These are phyloP conservation scores for Malachius bipustulatus DNA, from an alignment of 2,888 invertebrate genomes.

Conservation along the genomic window DNA sequence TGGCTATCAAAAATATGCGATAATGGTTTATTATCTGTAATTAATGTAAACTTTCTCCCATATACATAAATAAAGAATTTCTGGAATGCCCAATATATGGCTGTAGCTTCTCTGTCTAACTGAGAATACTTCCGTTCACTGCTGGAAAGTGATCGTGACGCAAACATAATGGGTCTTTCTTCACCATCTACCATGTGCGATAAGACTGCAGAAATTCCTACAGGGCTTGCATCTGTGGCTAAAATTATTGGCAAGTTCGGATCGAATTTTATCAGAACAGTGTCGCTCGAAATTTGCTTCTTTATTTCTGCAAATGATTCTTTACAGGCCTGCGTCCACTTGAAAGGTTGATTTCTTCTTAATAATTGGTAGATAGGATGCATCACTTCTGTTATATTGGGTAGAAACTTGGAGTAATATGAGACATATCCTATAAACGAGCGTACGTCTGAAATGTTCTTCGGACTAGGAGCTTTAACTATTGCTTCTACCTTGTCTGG, in stretches of 20 bases:
- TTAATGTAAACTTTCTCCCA: conserved; percentile 7
- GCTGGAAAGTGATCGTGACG: conserved; percentile 26
- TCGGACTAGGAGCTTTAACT: not conserved
- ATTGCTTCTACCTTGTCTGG: conserved; percentile 1
- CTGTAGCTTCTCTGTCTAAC: conserved; percentile 16
- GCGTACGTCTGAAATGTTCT: not conserved
- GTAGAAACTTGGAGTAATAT: not conserved
- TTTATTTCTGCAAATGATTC: not conserved
- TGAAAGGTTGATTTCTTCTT: conserved; percentile 5
- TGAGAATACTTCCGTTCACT: conserved; percentile 21
- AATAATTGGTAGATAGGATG: not conserved
- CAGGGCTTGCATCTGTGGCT: conserved; percentile 27
- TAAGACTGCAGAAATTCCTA: conserved; percentile 23
- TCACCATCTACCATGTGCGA: conserved; percentile 20
- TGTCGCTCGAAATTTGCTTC: conserved; percentile 7
- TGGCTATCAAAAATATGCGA: conserved; percentile 5
- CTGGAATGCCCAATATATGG: conserved; percentile 15
- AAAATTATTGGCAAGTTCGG: conserved; percentile 19
- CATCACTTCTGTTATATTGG: not conserved
- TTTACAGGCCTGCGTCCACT: conserved; percentile 11
- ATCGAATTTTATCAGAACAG: conserved; percentile 19
- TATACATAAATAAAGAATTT: conserved; percentile 9
- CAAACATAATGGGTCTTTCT: conserved; percentile 29
- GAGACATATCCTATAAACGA: not conserved
- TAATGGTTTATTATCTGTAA: conserved; percentile 12